Evolutionary conservation across 2,113 vertebrate genomes (phyloP), one percentile per base, ranked within the genome.

Genomic region (Synchiropus splendidus): DNA sequence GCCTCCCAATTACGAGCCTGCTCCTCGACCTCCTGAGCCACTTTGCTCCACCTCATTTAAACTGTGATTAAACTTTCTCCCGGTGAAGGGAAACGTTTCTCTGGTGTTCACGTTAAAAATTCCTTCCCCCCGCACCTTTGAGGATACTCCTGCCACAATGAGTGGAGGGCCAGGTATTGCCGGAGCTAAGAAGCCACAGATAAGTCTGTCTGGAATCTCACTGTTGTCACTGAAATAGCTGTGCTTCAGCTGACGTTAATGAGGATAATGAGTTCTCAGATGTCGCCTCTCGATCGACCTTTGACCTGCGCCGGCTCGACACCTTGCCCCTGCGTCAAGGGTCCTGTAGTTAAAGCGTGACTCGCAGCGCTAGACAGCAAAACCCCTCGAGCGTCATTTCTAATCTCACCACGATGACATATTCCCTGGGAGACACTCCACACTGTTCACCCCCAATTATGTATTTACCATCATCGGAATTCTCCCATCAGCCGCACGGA

Each of bases 231-330:
- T 49, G 63, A 65, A 57, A 71, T 57, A 51, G 61, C 55, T 33
- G 37, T 13, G 45, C 64, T 70, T 68, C 67, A 58, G 45, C 70
- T 15, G 53, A 39, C 55, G 50, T 71, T 78, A 72, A 73, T 75
- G 67, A 78, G 57, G 58, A 71, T 78, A 74, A 81, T 70, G 72
- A 78, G 54, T 65, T 64, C 54, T 68, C 49, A 68, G 70, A 56
- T 65, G 73, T 54, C 66, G 46, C 63, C 69, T 67, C 49, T 61
- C n/a, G 43, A 47, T 71, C 72, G 70, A 67, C 78, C 75, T 65
- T 58, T 53, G 44, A 43, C 53, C 59, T 48, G 30, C 1, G 31
- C 54, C 58, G 50, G 47, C 48, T 67, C 17, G 34, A 57, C 72
- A 58, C 48, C 38, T 30, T 27, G 15, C 66, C 55, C 36, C 50